phyloP scores from a whole-genome alignment of 2,113 vertebrate genomes.

The Accipiter virgatus region DNA sequence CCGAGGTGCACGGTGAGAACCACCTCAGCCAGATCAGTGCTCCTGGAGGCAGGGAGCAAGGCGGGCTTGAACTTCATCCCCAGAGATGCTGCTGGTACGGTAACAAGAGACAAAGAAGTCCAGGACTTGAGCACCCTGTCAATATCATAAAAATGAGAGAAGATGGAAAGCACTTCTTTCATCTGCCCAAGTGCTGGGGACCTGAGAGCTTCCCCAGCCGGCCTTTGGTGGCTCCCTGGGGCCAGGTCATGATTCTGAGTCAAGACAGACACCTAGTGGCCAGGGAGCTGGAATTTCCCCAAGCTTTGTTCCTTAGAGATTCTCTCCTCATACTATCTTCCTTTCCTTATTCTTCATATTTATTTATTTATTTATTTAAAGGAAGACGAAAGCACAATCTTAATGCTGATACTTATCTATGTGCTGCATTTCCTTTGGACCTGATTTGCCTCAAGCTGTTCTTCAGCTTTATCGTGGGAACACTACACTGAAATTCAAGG shows the following conservation, averaged over 20 bases:
- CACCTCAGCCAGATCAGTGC: not conserved
- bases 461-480: constrained; percentile 3
- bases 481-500: not conserved
- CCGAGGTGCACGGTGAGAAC: not conserved
- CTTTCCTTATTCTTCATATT: rapidly evolving
- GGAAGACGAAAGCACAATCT: not conserved
- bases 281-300: not conserved
- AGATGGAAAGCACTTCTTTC: not conserved
- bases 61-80: not conserved
- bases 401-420: not conserved
- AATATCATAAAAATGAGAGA: not conserved
- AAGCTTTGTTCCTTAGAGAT: not conserved
- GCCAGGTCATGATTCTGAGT: not conserved
- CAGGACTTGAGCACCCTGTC: not conserved
- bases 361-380: not conserved
- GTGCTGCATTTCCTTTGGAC: not conserved
- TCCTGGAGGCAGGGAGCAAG: not conserved
- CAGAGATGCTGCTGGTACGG: not conserved
- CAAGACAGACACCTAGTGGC: constrained; percentile 38
- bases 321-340: not conserved
- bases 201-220: rapidly evolving
- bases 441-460: not conserved
- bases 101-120: not conserved
- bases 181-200: rapidly evolving
- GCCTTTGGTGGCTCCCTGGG: rapidly evolving